Conservation (phyloP, 1,140 invertebrate genomes). For the Lucilia cuprina region DNA sequence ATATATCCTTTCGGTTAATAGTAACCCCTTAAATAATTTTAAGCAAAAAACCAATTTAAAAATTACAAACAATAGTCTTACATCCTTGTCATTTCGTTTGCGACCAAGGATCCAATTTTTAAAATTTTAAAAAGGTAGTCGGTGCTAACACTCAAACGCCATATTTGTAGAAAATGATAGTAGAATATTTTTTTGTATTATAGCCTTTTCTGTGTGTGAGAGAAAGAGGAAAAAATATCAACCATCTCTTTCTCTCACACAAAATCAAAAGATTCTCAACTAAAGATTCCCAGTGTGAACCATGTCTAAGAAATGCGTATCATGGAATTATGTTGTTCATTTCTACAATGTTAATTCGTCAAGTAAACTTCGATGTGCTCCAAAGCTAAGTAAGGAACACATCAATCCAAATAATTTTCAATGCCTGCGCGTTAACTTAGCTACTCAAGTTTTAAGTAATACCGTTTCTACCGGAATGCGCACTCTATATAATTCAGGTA, state of each 20-base stretch:
- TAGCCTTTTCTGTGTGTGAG: too few relatives aligned
- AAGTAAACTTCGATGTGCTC: constrained; percentile 7
- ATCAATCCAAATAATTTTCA: constrained; percentile 24
- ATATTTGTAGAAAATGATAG: not conserved
- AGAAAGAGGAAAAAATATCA: too few relatives aligned
- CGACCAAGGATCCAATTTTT: constrained; percentile 6
- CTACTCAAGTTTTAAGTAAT: not conserved
- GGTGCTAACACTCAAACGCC: too few relatives aligned
- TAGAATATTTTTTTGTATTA: not conserved
- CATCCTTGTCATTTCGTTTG: constrained; percentile 13
- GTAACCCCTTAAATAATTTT: too few relatives aligned
- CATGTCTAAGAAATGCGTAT: too few relatives aligned
- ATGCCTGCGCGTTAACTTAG: not conserved
- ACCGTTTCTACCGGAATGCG: not conserved
- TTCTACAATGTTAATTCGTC: constrained; percentile 21
- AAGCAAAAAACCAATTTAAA: too few relatives aligned
- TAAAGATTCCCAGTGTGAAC: too few relatives aligned
- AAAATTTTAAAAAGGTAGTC: not conserved
- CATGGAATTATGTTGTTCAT: not conserved
- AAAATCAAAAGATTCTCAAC: too few relatives aligned
- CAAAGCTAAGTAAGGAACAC: not conserved
- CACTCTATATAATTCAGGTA: not conserved
- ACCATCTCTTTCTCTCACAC: too few relatives aligned
- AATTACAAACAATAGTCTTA: not conserved
- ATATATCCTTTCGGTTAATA: too few relatives aligned